These are phyloP conservation scores for Drosophila mimica DNA, from an alignment of 2,888 invertebrate species.

Conservation along the genomic window DNA sequence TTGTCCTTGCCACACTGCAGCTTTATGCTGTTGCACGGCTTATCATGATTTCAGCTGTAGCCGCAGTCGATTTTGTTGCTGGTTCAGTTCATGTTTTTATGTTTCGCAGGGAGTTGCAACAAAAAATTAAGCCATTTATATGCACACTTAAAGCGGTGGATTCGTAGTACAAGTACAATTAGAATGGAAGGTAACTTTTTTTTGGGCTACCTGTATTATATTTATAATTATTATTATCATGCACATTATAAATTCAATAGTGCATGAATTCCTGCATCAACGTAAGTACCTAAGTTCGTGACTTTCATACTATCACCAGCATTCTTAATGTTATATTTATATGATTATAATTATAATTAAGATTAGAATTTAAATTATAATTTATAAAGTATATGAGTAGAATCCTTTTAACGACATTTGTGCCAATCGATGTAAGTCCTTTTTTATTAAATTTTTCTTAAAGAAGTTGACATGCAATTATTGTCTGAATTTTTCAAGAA, in stretches of 20 bases:
- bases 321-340: not conserved
- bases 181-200: not conserved
- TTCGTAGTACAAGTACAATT: conserved; percentile 1
- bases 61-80: conserved; percentile 16
- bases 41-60: conserved; percentile 68
- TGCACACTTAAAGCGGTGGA: conserved; percentile 21
- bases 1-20: conserved; percentile 50
- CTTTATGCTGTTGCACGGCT: conserved; percentile 62
- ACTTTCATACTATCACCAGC: not conserved
- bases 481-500: conserved; percentile 30
- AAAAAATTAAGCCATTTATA: conserved; percentile 41
- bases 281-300: not conserved
- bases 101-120: not conserved
- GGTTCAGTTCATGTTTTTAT: conserved; percentile 22
- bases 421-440: not conserved
- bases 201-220: not conserved
- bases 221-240: not conserved
- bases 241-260: not conserved
- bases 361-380: not conserved
- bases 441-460: not conserved
- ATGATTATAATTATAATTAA: not conserved
- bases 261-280: not conserved
- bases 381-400: not conserved
- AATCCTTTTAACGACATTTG: not conserved
- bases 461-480: conserved; percentile 49